Conservation (phyloP, 2,888 invertebrate species). For the Hirtodrosophila confusa region DNA sequence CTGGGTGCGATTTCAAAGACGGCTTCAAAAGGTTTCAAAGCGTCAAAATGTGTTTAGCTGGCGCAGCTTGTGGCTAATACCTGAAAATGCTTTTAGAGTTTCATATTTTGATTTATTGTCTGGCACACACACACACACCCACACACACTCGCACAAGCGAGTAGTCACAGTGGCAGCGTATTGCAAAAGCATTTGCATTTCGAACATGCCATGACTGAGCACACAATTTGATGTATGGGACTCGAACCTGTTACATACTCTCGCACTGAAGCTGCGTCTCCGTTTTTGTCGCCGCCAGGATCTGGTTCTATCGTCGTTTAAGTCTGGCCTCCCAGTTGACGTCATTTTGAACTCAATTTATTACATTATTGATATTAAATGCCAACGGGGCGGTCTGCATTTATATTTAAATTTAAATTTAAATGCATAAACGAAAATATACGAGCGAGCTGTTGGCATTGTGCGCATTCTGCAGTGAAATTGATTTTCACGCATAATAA, state of each 20-base stretch:
- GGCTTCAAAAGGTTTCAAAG: constrained; percentile 51
- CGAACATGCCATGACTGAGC: constrained; percentile 40
- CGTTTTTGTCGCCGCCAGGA: neutral
- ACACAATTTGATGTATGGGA: constrained; percentile 69
- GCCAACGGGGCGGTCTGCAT: constrained; percentile 29
- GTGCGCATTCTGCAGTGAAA: constrained; percentile 25
- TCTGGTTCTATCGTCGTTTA: neutral
- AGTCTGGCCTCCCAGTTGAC: constrained; percentile 8
- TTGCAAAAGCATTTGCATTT: constrained; percentile 68
- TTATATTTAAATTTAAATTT: constrained; percentile 50
- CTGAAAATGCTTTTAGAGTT: constrained; percentile 73
- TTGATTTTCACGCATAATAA: constrained; percentile 59
- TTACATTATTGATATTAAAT: constrained; percentile 69
- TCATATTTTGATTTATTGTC: constrained; percentile 75
- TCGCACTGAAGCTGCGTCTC: constrained; percentile 5
- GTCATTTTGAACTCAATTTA: constrained; percentile 50
- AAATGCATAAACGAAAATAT: constrained; percentile 14
- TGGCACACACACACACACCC: constrained; percentile 20
- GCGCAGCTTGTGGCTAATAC: constrained; percentile 62
- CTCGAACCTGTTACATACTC: constrained; percentile 26
- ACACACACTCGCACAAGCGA: constrained; percentile 3
- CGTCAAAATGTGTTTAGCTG: constrained; percentile 54
- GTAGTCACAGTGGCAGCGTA: constrained; percentile 29
- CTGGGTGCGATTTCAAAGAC: constrained; percentile 37
- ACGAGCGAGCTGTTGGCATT: constrained; percentile 21